phyloP scores from a whole-genome alignment of 2,888 invertebrate genomes.

The Andricus quercusramuli region DNA sequence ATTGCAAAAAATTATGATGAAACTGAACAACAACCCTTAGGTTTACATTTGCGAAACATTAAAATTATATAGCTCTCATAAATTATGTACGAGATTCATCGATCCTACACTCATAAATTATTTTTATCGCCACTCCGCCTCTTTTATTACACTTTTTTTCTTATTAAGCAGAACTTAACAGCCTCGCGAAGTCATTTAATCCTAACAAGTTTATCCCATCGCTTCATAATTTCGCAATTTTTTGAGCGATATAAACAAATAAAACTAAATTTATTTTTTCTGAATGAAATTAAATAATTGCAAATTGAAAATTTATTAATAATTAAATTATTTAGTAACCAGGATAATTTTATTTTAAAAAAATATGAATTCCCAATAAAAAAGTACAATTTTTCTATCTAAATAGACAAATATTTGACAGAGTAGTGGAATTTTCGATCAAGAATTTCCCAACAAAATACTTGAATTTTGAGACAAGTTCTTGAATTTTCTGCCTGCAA shows the following conservation, averaged over 20 bases:
- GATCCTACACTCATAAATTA: slow-evolving; percentile 20
- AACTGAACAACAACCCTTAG: not conserved
- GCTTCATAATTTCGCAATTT: not conserved
- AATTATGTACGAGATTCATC: not conserved
- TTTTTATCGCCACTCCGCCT: not conserved
- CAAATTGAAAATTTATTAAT: no score
- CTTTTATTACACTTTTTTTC: slow-evolving; percentile 31
- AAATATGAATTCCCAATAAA: no score
- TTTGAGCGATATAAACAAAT: not conserved
- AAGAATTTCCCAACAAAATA: no score
- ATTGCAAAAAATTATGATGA: not conserved
- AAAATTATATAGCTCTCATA: not conserved
- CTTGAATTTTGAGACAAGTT: no score
- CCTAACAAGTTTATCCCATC: not conserved
- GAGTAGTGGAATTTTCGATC: no score
- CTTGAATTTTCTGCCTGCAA: no score
- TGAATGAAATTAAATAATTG: no score
- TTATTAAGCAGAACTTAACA: slow-evolving; percentile 2
- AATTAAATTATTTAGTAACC: no score
- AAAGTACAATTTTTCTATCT: no score
- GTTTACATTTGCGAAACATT: not conserved
- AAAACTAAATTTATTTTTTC: not conserved
- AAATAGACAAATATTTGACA: no score
- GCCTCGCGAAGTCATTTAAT: slow-evolving; percentile 16
- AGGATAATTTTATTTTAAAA: no score